Evolutionary conservation across 2,888 invertebrate genomes (phyloP), one percentile per base, ranked within the genome.

Genomic region (Meiosimyza platycephala): DNA sequence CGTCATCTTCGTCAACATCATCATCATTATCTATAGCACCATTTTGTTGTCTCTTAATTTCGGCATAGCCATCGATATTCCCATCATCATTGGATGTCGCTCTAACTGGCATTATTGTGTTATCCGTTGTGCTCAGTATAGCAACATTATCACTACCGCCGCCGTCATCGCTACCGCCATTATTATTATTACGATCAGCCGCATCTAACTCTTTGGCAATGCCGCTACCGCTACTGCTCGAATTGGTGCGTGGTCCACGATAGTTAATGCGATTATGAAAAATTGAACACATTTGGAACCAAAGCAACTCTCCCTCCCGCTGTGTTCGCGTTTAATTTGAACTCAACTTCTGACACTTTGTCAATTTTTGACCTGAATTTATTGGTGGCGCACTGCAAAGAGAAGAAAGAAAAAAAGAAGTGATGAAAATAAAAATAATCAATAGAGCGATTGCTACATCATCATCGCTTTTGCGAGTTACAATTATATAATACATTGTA

Each of bases 231-330:
- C 69, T 74, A 22, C 79, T 78, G 73, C 78, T 79, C 54, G 84
- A 81, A 68, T 78, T 81, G 75, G 78, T 79, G 22, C 80, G 81
- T 74, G 84, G 82, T 76, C 85, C 85, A 63, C 86, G 84, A 78
- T 85, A 86, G 78, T 86, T 85, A 74, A 86, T 85, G 74, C 85
- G 85, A 78, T 86, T 85, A 71, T 85, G 85, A 81, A 85, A 85
- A 79, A 85, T 85, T 75, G 85, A 85, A 81, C 85, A 85, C 85
- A 85, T 85, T 75, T 76, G 73, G 55, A 40, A 16, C 6, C 40
- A 6, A 40, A 62, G 2, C 28, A 28, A 28, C 28, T 28, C 28
- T 28, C 28, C 28, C 28, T 33, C 51, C 55, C 1, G 60, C 28
- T 13, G 28, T 33, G 22, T 22, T 15, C n/a, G 48, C 51, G 18